Evolutionary conservation across 2,797 vertebrate species (phyloP), one percentile per base, ranked within the genome.

Genomic region (Taenioides sp.): DNA sequence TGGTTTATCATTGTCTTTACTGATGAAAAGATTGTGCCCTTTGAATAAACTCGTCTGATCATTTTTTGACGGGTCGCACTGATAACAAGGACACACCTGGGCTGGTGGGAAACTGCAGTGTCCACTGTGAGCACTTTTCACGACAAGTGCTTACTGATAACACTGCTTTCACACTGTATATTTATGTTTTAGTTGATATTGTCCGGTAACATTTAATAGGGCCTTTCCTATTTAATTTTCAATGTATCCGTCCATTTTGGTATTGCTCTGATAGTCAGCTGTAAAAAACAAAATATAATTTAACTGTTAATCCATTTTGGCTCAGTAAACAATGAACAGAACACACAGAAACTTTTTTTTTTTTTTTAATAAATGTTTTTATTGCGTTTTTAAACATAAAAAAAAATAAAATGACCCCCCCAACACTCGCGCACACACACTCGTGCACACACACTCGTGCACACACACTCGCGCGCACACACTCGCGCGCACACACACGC

Each of bases 111-210:
- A 77, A 16, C 75, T 25, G 43, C 72, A 62, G 75, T 72, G 67
- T 72, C 0, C 69, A 20, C 52, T 77, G 83, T 82, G 72, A 5
- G 59, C 76, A 40, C 81, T 78, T 70, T 67, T 47, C 54, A 57
- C 11, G 54, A 55, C 54, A 60, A 74, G 79, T 79, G 81, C 52
- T 72, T 20, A 58, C 71, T 84, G 77, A 87, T 85, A 69, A 79
- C 70, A 68, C 75, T 69, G 52, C 67, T 50, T 63, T 47, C 31
- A 25, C 61, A 58, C 28, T 20, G 28, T 34, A 31, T 37, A 37
- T 37, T 31, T 31, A 16, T 61, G 17, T 59, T 27, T 7, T 57
- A 2, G 10, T 59, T 27, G 12, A 7, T 27, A 16, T 14, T 47
- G 43, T 47, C 14, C 16, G 4, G 27, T 22, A 23, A 7, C 6